phyloP scores from a whole-genome alignment of 2,113 vertebrate genomes.

The Cygnus buccinator region DNA sequence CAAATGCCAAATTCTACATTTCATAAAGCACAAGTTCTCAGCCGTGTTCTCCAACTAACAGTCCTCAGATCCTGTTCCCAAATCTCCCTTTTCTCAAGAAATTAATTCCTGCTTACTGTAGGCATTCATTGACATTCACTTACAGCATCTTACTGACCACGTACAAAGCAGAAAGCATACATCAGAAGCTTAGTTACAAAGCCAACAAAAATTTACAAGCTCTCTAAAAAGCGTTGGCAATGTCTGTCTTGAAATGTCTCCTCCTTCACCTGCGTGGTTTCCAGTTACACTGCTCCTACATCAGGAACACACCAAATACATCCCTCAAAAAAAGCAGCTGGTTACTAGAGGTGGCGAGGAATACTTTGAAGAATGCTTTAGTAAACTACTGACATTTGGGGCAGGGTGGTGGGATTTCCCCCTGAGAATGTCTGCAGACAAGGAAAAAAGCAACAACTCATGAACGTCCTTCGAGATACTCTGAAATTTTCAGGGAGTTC shows the following conservation, averaged over 20 bases:
- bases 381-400: not conserved
- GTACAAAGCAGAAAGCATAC: not conserved
- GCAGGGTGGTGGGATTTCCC: not conserved
- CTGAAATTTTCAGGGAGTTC: not conserved
- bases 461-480: not conserved
- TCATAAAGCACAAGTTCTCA: not conserved
- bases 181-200: not conserved
- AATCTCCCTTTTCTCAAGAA: not conserved
- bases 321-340: not conserved
- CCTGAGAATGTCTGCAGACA: not conserved
- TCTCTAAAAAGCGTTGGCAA: not conserved
- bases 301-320: not conserved
- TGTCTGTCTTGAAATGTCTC: not conserved
- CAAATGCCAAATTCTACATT: not conserved
- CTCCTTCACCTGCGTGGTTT: not conserved
- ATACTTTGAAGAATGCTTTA: not conserved
- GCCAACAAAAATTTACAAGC: not conserved
- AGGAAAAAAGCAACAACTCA: not conserved
- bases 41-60: not conserved
- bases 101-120: not conserved
- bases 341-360: not conserved
- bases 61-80: not conserved
- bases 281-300: not conserved
- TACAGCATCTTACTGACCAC: not conserved
- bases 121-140: not conserved